Evolutionary conservation across 2,113 vertebrate species (phyloP).

Genomic region (Dasyprocta punctata): DNA sequence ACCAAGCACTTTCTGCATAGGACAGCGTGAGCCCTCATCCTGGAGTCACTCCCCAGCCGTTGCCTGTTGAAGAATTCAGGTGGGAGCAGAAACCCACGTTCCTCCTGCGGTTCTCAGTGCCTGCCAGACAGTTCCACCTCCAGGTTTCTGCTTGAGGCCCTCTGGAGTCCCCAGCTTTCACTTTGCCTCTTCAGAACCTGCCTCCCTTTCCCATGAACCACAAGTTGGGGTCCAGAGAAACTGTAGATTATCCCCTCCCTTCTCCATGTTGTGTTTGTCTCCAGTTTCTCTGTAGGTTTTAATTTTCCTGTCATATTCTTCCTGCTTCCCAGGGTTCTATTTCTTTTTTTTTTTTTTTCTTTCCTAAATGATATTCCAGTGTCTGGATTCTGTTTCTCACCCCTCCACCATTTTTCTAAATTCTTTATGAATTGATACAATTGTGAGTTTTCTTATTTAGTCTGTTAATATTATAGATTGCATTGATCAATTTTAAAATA

Average conservation of each 20-base stretch:
- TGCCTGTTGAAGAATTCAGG: background rate
- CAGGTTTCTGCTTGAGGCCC: background rate
- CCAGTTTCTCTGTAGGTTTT: background rate
- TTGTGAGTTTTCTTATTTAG: background rate
- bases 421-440: background rate
- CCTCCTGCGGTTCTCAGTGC: background rate
- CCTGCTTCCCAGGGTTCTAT: background rate
- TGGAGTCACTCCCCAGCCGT: background rate
- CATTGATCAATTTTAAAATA: background rate
- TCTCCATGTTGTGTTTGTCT: background rate
- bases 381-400: background rate
- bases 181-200: background rate
- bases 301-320: background rate
- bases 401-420: background rate
- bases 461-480: background rate
- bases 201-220: background rate
- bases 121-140: background rate
- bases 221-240: background rate
- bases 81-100: background rate
- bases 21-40: background rate
- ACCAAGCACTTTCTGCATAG: background rate
- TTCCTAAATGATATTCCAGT: background rate
- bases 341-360: background rate
- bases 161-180: background rate
- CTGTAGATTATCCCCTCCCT: background rate